These are phyloP conservation scores for Cettia cetti DNA, from an alignment of 2,113 vertebrate genomes.

Conservation along the genomic window DNA sequence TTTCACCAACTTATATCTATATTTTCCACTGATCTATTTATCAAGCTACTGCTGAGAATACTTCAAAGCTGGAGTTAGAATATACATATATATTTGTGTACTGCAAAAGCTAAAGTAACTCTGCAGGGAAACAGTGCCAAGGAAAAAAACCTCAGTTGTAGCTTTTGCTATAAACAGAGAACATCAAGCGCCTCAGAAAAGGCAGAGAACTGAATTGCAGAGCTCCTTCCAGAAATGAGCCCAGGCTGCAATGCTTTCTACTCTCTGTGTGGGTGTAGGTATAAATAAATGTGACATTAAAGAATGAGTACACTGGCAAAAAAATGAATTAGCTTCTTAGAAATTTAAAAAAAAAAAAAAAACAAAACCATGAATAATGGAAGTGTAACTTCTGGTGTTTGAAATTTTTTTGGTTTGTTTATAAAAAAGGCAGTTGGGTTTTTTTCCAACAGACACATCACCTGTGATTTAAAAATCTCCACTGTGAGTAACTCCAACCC, in stretches of 20 bases:
- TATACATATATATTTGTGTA: background rate
- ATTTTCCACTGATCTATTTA: slow-evolving; percentile 16
- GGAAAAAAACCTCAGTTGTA: slow-evolving; percentile 26
- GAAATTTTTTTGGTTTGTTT: background rate
- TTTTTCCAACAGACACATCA: background rate
- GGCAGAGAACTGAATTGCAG: slow-evolving; percentile 32
- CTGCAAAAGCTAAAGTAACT: slow-evolving; percentile 30
- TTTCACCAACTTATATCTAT: background rate
- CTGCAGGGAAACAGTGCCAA: slow-evolving; percentile 19
- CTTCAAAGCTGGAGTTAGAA: background rate
- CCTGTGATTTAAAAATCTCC: background rate
- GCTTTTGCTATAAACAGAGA: slow-evolving; percentile 59
- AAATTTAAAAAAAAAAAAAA: background rate
- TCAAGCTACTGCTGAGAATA: background rate
- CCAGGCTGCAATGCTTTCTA: slow-evolving; percentile 1
- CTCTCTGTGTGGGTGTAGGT: slow-evolving; percentile 43
- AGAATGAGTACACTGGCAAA: slow-evolving; percentile 40
- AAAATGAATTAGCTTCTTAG: slow-evolving; percentile 43
- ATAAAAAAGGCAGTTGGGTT: background rate
- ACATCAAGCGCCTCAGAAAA: slow-evolving; percentile 28
- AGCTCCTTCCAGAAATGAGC: slow-evolving; percentile 50
- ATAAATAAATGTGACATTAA: slow-evolving; percentile 67
- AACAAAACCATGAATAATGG: background rate
- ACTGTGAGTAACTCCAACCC: background rate
- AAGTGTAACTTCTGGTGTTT: background rate